Evolutionary conservation across 2,797 vertebrate species (phyloP), one percentile per base, ranked within the genome.

Genomic region (Micromesistius poutassou): DNA sequence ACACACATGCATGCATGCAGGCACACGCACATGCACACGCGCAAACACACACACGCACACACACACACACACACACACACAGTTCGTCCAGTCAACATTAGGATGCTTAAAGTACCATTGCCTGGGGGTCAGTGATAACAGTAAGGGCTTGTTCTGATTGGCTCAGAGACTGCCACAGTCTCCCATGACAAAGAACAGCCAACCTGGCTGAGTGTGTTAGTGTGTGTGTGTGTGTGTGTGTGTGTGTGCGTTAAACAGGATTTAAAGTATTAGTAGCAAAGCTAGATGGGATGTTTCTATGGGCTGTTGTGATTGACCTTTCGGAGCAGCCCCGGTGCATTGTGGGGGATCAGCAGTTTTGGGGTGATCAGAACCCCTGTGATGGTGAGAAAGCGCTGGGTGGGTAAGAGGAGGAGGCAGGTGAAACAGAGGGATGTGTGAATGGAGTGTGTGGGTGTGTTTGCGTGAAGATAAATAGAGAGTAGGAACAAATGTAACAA

Each of bases 91-190:
- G 78, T 75, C 77, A 72, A 77, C 82, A 72, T 50, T 80, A 76
- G 2, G 16, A 55, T 77, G 82, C 88, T 88, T 79, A 89, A 88
- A 91, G 84, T 86, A 80, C 79, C 76, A 71, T 87, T 16, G 88
- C 91, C 92, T 92, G 92, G 90, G 84, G 88, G 86, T 89, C 84
- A 87, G 85, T 78, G 90, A 93, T 93, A 93, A 91, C 86, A 80
- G 74, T 33, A 73, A 42, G 83, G 42, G 77, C 78, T 79, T 76
- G 25, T 78, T 89, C 80, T 79, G 70, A 87, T 87, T 91, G 87
- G 90, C 81, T 82, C 62, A 80, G 71, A 83, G 75, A 84, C 73
- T 82, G 74, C 76, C 73, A 75, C 76, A 82, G 76, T 62, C 74
- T 81, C 78, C 80, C 70, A 75, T 83, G 81, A 90, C 85, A 87